phyloP scores from a whole-genome alignment of 23 tunicate species.

The Trididemnum nubilum region DNA sequence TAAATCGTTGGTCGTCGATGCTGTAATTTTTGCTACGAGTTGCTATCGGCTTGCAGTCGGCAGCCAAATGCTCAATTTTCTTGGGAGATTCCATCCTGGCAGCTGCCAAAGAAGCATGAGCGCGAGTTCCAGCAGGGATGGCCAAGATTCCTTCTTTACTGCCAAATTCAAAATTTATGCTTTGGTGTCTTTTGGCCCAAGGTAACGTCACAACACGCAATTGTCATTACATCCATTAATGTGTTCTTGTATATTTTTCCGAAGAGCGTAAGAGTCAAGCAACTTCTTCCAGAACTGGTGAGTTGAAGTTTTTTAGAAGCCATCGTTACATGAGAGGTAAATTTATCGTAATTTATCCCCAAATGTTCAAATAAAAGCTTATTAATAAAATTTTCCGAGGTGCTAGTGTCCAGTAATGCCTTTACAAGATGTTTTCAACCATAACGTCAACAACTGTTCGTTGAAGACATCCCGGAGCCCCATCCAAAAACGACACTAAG shows the following conservation, averaged over 20 bases:
- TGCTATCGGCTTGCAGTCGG: not conserved
- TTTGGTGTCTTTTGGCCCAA: not conserved
- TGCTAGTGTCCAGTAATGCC: not conserved
- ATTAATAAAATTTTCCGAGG: not conserved
- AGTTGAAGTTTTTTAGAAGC: not conserved
- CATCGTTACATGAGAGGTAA: not conserved
- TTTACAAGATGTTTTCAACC: not conserved
- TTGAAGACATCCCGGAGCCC: not conserved
- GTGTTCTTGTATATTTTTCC: not conserved
- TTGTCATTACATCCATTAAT: not conserved
- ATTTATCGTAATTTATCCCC: not conserved
- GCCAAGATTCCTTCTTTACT: not conserved
- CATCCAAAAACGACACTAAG: not conserved
- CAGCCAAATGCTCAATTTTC: not conserved
- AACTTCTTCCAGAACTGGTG: not conserved
- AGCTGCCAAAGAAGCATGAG: not conserved
- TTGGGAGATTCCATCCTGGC: not conserved
- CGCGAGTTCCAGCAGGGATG: not conserved
- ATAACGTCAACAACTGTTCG: not conserved
- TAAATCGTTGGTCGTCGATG: not conserved
- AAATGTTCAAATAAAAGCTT: not conserved
- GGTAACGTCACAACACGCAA: not conserved
- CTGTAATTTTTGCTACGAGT: not conserved
- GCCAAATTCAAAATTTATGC: not conserved
- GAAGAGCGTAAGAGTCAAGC: no score